These are phyloP conservation scores for Endomychus coccineus DNA, from an alignment of 2,888 invertebrate species.

Conservation along the genomic window DNA sequence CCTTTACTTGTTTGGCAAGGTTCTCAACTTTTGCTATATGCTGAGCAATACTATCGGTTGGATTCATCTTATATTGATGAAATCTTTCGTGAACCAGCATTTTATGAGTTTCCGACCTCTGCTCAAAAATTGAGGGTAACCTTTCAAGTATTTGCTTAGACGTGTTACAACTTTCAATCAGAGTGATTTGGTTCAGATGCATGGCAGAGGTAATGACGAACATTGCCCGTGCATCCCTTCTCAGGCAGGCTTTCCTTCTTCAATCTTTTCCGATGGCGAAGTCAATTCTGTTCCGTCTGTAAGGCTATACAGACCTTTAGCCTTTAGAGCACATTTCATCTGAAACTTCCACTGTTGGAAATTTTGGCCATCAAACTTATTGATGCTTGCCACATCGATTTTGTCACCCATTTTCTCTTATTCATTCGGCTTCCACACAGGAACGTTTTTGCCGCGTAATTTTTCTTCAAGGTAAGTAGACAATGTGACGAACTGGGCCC, in stretches of 20 bases:
- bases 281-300: slow-evolving; percentile 1
- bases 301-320: slow-evolving; percentile 4
- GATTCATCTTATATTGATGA: slow-evolving; percentile 23
- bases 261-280: neutral
- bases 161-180: slow-evolving; percentile 25
- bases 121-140: slow-evolving; percentile 20
- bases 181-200: slow-evolving; percentile 22
- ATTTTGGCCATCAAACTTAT: slow-evolving; percentile 12
- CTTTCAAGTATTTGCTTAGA: slow-evolving; percentile 23
- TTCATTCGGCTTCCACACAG: too few relatives aligned
- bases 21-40: slow-evolving; percentile 29
- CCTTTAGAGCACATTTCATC: slow-evolving; percentile 15
- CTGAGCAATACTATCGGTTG: slow-evolving; percentile 25
- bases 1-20: slow-evolving; percentile 23
- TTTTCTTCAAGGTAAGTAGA: too few relatives aligned
- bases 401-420: too few relatives aligned
- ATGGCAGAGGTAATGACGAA: slow-evolving; percentile 19
- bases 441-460: too few relatives aligned
- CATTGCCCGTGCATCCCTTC: slow-evolving; percentile 22
- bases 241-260: slow-evolving; percentile 12
- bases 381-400: too few relatives aligned
- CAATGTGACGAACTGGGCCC: too few relatives aligned
- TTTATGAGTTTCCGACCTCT: slow-evolving; percentile 23
- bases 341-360: slow-evolving; percentile 17
- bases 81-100: slow-evolving; percentile 26